Evolutionary conservation across 30 jellyfish, hydroid and myxozoan genomes (phyloP), one percentile per base, ranked within the genome.

Genomic region (Pseudorhiza aurosa): DNA sequence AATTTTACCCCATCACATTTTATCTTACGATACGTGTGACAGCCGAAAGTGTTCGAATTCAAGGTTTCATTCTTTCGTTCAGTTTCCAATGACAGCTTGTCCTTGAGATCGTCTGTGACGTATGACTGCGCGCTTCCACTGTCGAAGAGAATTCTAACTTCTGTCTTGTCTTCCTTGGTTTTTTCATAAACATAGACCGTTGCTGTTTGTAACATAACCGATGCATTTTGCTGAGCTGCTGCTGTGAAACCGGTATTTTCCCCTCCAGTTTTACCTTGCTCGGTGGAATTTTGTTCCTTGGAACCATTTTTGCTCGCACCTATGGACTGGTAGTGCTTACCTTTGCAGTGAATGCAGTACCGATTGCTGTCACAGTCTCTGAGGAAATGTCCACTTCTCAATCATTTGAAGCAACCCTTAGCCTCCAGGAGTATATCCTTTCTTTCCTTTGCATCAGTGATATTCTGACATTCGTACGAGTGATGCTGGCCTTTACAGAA

Each of bases 371-470:
- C 39, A 45, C 81, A 67, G 36, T 67, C 58, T 45, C 17, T 67
- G 12, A 11, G 58, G 30, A 67, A 22, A 37, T 67, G 81, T 14
- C 58, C 67, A 6, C 14, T 0, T 8, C 25, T 67, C 43, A 67
- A 45, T 18, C 81, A 67, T 7, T 15, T 33, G 8, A 17, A 60
- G 75, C 75, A 60, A 25, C 75, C 11, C 51, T 51, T 25, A 8
- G 18, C 33, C 71, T 22, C 44, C 33, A 11, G 8, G 58, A 32
- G 9, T 7, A 21, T 22, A 26, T 28, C 15, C 39, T 67, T 67
- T 65, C 81, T 33, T 39, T 67, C 81, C 57, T 67, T 67, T 14
- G 39, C 81, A 67, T 43, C 27, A 15, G 81, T 67, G 17, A 67
- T 44, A 17, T 37, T 67, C 28, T 31, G 44, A 44, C 81, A 67